Base-by-base conservation (phyloP, 2,113 vertebrate species). In the Zosterops hypoxanthus region DNA sequence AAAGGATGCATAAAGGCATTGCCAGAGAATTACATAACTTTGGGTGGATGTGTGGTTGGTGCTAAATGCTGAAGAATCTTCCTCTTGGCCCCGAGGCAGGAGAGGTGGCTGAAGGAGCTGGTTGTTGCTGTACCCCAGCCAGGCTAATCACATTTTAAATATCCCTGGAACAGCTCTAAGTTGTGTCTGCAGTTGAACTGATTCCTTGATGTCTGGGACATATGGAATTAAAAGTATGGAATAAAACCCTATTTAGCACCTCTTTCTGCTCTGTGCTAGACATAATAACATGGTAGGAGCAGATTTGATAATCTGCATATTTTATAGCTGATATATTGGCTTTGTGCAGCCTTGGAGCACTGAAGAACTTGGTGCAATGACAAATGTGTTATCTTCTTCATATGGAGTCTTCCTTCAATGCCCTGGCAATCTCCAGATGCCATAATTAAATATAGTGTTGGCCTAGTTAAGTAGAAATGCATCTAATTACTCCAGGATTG, bases 371-470 rank as follows among this genome's bases (percentile, higher is more conserved):
- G 12, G 56, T 85, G n/a, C 16, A 33, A 33, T 93, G 92, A 24
- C 21, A 78, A 88, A 94, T 65, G 78, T 90, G 82, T 94, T 93
- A 92, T 26, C 26, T 78, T 33, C 41, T 65, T 93, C 77, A 47
- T 71, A 76, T 94, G 77, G 34, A 57, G 25, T 2, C 66, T 86
- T 92, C 15, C 50, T 78, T 71, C 69, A 39, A 11, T 66, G 34
- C 65, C 57, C 52, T n/a, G 26, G 69, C 76, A 81, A 39, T 49
- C 72, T 91, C 47, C 36, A 71, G 64, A 49, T 93, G 61, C 83
- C 31, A 11, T n/a, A 65, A 76, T 81, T 91, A 89, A 90, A 92
- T 73, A n/a, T 59, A 72, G 33, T 7, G 17, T 72, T 65, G 64
- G 57, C 50, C 59, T 53, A 92, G 46, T 73, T 91, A 77, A 81